Percentiles rank a stretch among this genome's conserved stretches.
phyloP scores from a whole-genome alignment of 2,888 invertebrate species.

The Tortricodes alternella region DNA sequence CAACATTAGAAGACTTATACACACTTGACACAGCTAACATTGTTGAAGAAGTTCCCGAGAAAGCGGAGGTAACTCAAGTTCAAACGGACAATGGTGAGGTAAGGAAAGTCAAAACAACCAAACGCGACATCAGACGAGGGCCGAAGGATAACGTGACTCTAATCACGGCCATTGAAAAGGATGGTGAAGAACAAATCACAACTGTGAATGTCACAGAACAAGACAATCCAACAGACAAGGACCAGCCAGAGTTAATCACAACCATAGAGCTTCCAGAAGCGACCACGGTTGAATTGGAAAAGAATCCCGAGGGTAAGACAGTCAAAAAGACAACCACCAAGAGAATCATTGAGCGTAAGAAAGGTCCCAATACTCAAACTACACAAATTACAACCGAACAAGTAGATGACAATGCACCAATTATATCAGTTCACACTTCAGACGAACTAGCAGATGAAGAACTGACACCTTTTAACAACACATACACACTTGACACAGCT shows the following conservation, averaged over 20 bases:
- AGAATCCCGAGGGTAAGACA: constrained; percentile 32
- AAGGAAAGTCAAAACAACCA: constrained; percentile 33
- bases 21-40: constrained; percentile 43
- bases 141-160: constrained; percentile 56
- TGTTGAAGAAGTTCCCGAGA: constrained; percentile 37
- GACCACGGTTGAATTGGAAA: constrained; percentile 37
- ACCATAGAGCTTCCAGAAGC: constrained; percentile 40
- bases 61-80: constrained; percentile 35
- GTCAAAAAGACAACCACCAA: constrained; percentile 44
- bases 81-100: constrained; percentile 34
- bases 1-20: constrained; percentile 32
- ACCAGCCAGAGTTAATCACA: constrained; percentile 35
- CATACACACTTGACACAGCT: not conserved
- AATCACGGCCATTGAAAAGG: constrained; percentile 53
- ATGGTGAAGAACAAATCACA: not conserved
- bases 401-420: constrained; percentile 38
- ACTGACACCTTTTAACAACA: constrained; percentile 41
- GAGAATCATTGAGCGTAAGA: constrained; percentile 40
- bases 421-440: constrained; percentile 45
- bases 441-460: constrained; percentile 48
- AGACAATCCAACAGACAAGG: constrained; percentile 32
- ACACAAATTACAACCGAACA: constrained; percentile 47
- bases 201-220: constrained; percentile 15
- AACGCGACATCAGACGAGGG: constrained; percentile 51
- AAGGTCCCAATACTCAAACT: constrained; percentile 43